Evolutionary conservation across 35 echinoderm and acorn worm species (phyloP).

Genomic region (Ptychodera flava): DNA sequence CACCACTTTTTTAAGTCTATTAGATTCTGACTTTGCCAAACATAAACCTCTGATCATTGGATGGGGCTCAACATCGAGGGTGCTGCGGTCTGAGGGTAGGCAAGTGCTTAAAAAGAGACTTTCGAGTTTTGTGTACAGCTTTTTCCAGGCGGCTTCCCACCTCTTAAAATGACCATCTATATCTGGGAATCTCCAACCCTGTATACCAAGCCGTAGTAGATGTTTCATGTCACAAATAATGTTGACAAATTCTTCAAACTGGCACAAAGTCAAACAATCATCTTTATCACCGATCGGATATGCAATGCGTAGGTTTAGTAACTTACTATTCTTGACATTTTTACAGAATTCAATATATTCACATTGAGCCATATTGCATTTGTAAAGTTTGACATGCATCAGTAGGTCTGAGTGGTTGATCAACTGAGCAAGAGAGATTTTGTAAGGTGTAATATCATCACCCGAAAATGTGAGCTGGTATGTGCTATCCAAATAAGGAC

Average conservation of each 20-base stretch:
- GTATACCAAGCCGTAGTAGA: neutral
- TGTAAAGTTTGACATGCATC: neutral
- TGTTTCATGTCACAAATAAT: neutral
- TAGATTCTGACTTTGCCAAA: neutral
- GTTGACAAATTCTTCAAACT: neutral
- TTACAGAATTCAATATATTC: neutral
- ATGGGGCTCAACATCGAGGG: neutral
- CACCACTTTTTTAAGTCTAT: neutral
- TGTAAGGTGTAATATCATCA: neutral
- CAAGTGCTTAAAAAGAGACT: neutral
- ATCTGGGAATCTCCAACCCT: neutral
- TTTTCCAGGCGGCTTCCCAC: neutral
- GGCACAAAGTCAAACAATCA: neutral
- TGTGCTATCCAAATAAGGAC: too few species aligned
- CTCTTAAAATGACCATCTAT: neutral
- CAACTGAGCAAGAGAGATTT: neutral
- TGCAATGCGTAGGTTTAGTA: neutral
- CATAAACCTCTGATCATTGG: neutral
- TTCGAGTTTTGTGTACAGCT: neutral
- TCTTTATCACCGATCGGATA: neutral
- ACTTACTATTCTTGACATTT: neutral
- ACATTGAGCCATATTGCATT: neutral
- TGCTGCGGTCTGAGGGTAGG: neutral
- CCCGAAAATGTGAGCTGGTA: too few species aligned
- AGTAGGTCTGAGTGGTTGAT: neutral